These are phyloP conservation scores for Cynodonichthys magdalenae DNA, from an alignment of 2,797 vertebrate genomes.

Conservation along the genomic window DNA sequence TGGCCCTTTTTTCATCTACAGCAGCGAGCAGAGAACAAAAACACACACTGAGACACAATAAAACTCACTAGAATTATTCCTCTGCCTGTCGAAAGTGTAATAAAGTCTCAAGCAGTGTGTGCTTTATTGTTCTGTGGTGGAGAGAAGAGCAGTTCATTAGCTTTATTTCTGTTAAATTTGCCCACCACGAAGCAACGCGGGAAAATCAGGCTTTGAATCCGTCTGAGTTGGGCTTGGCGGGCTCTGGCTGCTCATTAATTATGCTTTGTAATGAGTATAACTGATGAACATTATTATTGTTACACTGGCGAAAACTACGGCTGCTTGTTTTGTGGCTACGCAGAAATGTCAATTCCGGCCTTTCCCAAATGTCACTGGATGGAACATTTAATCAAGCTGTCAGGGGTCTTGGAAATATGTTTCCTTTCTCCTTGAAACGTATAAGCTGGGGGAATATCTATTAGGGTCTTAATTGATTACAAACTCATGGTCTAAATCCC, in stretches of 20 bases:
- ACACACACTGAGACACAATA: constrained; percentile 20
- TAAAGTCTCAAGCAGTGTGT: constrained; percentile 41
- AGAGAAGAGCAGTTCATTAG: constrained; percentile 65
- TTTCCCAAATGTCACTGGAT: constrained; percentile 51
- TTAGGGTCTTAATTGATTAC: constrained; percentile 70
- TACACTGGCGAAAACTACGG: constrained; percentile 67
- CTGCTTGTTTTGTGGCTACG: constrained; percentile 68
- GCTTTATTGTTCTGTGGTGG: constrained; percentile 31
- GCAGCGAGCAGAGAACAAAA: constrained; percentile 7
- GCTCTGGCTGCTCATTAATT: constrained; percentile 77
- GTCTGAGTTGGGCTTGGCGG: constrained; percentile 65
- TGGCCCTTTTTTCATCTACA: constrained; percentile 13
- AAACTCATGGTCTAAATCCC: constrained; percentile 60
- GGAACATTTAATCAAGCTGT: constrained; percentile 61
- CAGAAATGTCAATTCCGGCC: constrained; percentile 42
- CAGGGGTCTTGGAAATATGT: constrained; percentile 47
- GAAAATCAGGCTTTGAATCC: constrained; percentile 68
- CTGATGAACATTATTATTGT: constrained; percentile 72
- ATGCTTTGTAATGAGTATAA: constrained; percentile 74
- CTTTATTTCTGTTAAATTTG: constrained; percentile 68
- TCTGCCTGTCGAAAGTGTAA: constrained; percentile 30
- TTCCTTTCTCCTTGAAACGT: constrained; percentile 61
- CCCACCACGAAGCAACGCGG: constrained; percentile 58
- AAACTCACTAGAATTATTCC: constrained; percentile 29
- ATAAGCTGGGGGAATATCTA: constrained; percentile 57